A percentile compares a stretch with the other conserved stretches of the same genome.
Conservation (phyloP, 2,888 invertebrate genomes). For the Drosophila prostipennis region DNA sequence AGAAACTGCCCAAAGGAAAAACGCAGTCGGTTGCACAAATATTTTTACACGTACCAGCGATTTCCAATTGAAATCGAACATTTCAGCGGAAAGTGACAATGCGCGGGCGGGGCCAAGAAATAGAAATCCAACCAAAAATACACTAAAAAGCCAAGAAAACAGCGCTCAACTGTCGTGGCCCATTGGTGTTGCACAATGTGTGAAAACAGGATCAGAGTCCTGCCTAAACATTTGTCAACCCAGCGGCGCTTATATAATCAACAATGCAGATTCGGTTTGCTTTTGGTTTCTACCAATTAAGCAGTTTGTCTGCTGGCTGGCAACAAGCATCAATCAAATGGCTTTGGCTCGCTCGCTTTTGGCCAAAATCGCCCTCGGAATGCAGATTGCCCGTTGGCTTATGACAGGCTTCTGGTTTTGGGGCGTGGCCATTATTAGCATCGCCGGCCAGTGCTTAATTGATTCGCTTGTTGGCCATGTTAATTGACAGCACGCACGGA, state of each 20-base stretch:
- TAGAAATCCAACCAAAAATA: not conserved
- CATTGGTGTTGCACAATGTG: slow-evolving; percentile 74
- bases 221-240: slow-evolving; percentile 73
- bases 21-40: slow-evolving; percentile 75
- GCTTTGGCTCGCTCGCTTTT: slow-evolving; percentile 6
- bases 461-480: slow-evolving; percentile 68
- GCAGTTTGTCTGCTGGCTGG: slow-evolving; percentile 68
- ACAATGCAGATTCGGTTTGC: slow-evolving; percentile 46
- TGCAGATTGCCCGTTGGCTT: slow-evolving; percentile 32
- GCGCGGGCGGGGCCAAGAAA: slow-evolving; percentile 57
- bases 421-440: slow-evolving; percentile 67
- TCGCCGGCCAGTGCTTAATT: slow-evolving; percentile 68
- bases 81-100: slow-evolving; percentile 57
- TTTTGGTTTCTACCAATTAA: slow-evolving; percentile 61
- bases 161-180: slow-evolving; percentile 28
- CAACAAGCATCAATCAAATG: slow-evolving; percentile 77
- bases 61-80: slow-evolving; percentile 65
- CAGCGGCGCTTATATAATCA: slow-evolving; percentile 70
- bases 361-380: slow-evolving; percentile 26
- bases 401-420: slow-evolving; percentile 44
- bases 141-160: slow-evolving; percentile 1
- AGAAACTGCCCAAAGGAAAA: slow-evolving; percentile 39
- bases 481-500: slow-evolving; percentile 62
- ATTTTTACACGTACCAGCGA: slow-evolving; percentile 73
- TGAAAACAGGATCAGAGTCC: slow-evolving; percentile 76